A percentile compares a stretch with the other conserved stretches of the same genome.
These are phyloP conservation scores for Silurus glanis DNA, from an alignment of 2,113 vertebrate species.

Conservation along the genomic window DNA sequence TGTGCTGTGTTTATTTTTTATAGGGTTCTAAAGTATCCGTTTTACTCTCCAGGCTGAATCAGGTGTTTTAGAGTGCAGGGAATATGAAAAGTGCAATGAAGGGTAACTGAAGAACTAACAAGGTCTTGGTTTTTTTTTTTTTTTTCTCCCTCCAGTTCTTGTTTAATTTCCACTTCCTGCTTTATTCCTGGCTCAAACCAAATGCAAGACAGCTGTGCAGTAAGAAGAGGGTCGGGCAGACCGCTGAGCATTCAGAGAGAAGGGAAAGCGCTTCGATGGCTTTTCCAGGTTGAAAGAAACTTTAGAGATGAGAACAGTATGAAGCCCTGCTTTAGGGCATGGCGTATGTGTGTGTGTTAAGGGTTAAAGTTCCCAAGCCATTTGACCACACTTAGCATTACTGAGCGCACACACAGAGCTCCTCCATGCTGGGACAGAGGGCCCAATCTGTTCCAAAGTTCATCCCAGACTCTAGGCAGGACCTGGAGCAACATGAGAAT, in stretches of 20 bases:
- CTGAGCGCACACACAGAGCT: background rate
- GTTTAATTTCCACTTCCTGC: slow-evolving; percentile 82
- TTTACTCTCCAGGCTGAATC: background rate
- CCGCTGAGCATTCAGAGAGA: background rate
- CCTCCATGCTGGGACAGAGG: slow-evolving; percentile 10
- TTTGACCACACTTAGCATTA: slow-evolving; percentile 16
- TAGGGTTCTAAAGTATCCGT: background rate
- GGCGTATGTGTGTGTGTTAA: slow-evolving; percentile 11
- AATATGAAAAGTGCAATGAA: background rate
- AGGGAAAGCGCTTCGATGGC: slow-evolving; percentile 61
- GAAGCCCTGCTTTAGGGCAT: slow-evolving; percentile 15
- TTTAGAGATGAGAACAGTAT: slow-evolving; percentile 14
- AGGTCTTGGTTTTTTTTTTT: slow-evolving; percentile 29
- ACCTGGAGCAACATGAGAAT: background rate
- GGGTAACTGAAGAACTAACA: slow-evolving; percentile 6
- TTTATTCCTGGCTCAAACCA: slow-evolving; percentile 81
- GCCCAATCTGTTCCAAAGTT: slow-evolving; percentile 28
- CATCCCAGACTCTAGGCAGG: slow-evolving; percentile 9
- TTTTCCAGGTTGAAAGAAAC: slow-evolving; percentile 52
- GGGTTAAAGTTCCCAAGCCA: slow-evolving; percentile 22
- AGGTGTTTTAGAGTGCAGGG: background rate
- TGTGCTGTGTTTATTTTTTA: background rate
- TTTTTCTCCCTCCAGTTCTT: slow-evolving; percentile 30
- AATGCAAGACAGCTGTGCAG: slow-evolving; percentile 80
- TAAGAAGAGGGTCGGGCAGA: slow-evolving; percentile 56